A percentile compares a stretch with the other conserved stretches of the same genome.
These are phyloP conservation scores for Bombus consobrinus DNA, from an alignment of 1,140 invertebrate species.

Conservation along the genomic window DNA sequence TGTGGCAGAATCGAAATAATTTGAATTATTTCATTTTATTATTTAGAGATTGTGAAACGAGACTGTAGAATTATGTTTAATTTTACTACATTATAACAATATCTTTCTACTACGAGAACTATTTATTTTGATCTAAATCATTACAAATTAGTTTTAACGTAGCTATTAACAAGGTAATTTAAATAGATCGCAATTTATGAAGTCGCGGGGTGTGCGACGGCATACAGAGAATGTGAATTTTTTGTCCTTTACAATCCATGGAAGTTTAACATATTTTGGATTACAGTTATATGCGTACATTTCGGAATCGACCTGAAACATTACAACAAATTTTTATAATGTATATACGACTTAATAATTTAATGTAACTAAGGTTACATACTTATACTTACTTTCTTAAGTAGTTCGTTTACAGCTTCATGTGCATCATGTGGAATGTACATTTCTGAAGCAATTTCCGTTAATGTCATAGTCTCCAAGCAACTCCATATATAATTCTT, in stretches of 20 bases:
- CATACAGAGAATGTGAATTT: slow-evolving; percentile 47
- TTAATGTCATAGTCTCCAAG: fast-evolving
- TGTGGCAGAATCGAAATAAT: slow-evolving; percentile 58
- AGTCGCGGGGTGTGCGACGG: neutral
- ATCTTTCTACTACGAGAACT: neutral
- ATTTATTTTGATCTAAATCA: slow-evolving; percentile 24
- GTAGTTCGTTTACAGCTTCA: too few species aligned
- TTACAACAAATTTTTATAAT: neutral
- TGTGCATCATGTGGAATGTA: too few species aligned
- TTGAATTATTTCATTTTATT: slow-evolving; percentile 40
- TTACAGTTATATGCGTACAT: slow-evolving; percentile 84
- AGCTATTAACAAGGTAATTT: neutral
- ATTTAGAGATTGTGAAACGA: neutral
- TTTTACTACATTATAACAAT: neutral
- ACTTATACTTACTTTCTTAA: slow-evolving; percentile 1
- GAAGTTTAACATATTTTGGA: slow-evolving; percentile 70
- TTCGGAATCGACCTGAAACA: slow-evolving; percentile 79
- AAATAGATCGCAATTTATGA: neutral
- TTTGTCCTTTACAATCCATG: slow-evolving; percentile 75
- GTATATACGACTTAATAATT: neutral
- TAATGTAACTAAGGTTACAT: neutral
- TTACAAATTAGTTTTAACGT: neutral
- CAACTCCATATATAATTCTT: fast-evolving
- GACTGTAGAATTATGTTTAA: neutral
- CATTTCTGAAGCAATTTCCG: slow-evolving; percentile 82